Evolutionary conservation across 2,113 vertebrate genomes (phyloP).

Genomic region (Petrocephalus zakoni): DNA sequence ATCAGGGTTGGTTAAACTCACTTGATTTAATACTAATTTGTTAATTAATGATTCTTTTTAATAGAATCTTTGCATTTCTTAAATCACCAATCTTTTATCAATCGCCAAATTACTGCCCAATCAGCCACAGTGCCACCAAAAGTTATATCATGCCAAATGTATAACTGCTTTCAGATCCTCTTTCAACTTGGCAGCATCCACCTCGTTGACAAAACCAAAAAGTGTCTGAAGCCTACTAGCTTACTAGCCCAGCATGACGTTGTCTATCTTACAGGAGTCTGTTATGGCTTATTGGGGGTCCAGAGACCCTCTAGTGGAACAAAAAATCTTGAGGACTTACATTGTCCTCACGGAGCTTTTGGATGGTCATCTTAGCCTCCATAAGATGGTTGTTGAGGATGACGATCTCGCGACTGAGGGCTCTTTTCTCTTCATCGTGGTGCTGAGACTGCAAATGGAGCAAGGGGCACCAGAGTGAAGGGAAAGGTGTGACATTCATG

Average conservation of each 20-base stretch:
- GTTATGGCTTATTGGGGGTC: background rate
- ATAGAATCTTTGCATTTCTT: background rate
- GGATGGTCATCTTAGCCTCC: conserved; percentile 92
- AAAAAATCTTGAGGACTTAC: conserved; percentile 64
- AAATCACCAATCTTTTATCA: background rate
- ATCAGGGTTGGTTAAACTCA: background rate
- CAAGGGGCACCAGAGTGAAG: conserved; percentile 21
- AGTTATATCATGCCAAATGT: background rate
- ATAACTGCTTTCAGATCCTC: background rate
- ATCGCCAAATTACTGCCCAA: background rate
- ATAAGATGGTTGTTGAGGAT: conserved; percentile 92
- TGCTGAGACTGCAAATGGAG: conserved; percentile 71
- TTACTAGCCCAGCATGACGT: background rate
- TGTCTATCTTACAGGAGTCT: background rate
- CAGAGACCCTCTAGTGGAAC: background rate
- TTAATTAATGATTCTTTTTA: background rate
- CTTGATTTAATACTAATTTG: background rate
- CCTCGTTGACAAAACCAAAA: background rate
- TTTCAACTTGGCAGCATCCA: background rate
- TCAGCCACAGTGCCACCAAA: background rate
- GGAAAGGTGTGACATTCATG: background rate
- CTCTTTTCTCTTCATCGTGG: conserved; percentile 89
- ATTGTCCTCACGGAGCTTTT: conserved; percentile 90
- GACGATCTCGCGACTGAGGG: conserved; percentile 86
- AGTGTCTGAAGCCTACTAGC: too few species aligned